Base-by-base conservation (phyloP, 2,888 invertebrate genomes). In the Pseudanteris insignis region DNA sequence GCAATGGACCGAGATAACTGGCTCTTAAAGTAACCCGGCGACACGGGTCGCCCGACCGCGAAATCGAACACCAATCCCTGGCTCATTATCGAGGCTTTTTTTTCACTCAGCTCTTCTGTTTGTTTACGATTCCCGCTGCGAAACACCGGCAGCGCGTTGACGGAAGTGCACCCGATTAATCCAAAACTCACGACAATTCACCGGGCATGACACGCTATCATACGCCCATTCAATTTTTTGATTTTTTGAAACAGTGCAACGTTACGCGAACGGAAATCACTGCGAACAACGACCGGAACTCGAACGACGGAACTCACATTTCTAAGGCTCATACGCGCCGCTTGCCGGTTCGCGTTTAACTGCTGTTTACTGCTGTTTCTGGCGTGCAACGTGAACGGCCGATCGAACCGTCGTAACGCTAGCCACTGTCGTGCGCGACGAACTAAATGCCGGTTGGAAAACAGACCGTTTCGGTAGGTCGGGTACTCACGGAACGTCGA, bases 1-100 rank as follows among this genome's bases (percentile, higher is more conserved):
- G 82, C 82, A 68, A 84, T 79, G 29, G 84, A 82, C 48, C 83
- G 81, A 30, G 84, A 84, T 73, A 83, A 84, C 55, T 81, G 81
- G 71, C 84, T 84, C 74, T 84, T 84, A 70, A 84, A 84, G 61
- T 82, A 81, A 25, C 80, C 81, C 40, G 81, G 75, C 8, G 77
- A 76, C 44, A 76, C 75, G 58, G 76, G 72, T 59, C 73, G 76
- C 12, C 77, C 79, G 30, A 79, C 67, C 26, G 70, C 74, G 48
- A 78, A 78, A 55, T 76, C 70, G 46, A 78, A 28, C 47, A 44
- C 13, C 46, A 46, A 29, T 5, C 46, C 50, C 8, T 51, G 40
- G 21, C 32, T 51, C 58, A 59, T 51, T 34, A 26, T 58, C 15
- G 8, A 15, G 4, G 13, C 10, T 9, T 7, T 10, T 13, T 15